Base-by-base conservation (phyloP, 2,113 vertebrate genomes). In the Recurvirostra avosetta region DNA sequence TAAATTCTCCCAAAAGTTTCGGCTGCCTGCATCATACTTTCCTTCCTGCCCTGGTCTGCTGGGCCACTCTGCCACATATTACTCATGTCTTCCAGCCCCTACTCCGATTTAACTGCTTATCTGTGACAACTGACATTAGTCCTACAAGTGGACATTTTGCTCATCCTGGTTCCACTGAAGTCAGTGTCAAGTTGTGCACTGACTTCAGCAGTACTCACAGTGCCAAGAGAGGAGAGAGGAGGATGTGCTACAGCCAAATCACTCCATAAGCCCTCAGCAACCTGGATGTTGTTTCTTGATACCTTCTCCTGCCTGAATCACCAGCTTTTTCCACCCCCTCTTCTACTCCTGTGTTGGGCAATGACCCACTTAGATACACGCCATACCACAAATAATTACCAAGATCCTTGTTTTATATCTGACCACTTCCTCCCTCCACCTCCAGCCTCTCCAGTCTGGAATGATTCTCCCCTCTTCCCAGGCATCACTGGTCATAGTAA, bases 1-100 rank as follows among this genome's bases (percentile, higher is more conserved):
- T 96, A 96, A 96, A 96, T 97, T 86, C 94, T 89, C 85, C 90
- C 76, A 16, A 88, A 89, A 82, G 94, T 95, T 92, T 95, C 77
- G 10, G 50, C 58, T 75, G 58, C 65, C 47, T 52, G 84, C 79
- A 49, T 53, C 76, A 70, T 22, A 11, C 71, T 75, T 52, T 32
- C 84, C 85, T 87, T 68, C 94, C 94, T 87, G 93, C 49, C 70
- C 70, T 12, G 52, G 8, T 32, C 85, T 59, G 14, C 79, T 5
- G 32, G n/a, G 83, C 4, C 45, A 7, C 43, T 30, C 66, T 61
- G 77, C 61, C 47, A 2, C 58, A 0, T 3, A 6, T 63, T 41
- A 45, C 74, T 76, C 63, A 53, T 1, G 5, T 10, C 50, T 34
- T 68, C 90, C 91, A 58, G 52, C 34, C 34, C 53, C 34, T 26